Conservation (phyloP, 2,888 invertebrate genomes). For the Schrankia costaestrigalis region DNA sequence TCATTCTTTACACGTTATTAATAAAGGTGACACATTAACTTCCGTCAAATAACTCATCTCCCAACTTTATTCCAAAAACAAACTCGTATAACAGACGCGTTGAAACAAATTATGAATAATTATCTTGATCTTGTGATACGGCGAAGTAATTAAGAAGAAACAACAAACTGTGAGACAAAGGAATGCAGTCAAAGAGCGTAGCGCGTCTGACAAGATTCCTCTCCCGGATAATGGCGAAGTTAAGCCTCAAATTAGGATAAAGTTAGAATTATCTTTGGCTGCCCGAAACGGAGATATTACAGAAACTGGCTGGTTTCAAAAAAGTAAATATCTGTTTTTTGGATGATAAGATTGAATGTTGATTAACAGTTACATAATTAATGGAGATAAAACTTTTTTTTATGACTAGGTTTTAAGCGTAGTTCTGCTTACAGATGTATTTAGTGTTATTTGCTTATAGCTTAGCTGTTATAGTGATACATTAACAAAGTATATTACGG, state of each 20-base stretch:
- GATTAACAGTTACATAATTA: too few species aligned
- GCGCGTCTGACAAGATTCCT: constrained; percentile 34
- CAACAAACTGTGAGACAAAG: constrained; percentile 22
- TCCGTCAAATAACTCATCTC: too few species aligned
- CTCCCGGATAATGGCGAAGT: constrained; percentile 29
- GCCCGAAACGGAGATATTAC: constrained; percentile 14
- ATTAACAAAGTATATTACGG: too few species aligned
- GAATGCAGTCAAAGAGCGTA: constrained; percentile 29
- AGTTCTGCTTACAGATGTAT: too few species aligned
- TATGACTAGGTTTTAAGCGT: too few species aligned
- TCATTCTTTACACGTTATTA: too few species aligned
- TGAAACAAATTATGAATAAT: constrained; percentile 17
- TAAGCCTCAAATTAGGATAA: constrained; percentile 33
- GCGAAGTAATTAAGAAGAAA: constrained; percentile 24
- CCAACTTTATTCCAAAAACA: too few species aligned
- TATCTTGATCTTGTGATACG: constrained; percentile 12
- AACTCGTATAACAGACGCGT: too few species aligned
- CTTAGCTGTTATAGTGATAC: too few species aligned
- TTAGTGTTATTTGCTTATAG: too few species aligned
- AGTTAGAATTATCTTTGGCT: constrained; percentile 28
- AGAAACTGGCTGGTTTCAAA: constrained; percentile 3
- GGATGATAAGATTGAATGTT: constrained; percentile 19
- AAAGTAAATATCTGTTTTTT: constrained; percentile 30
- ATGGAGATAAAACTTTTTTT: too few species aligned
- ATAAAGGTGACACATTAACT: too few species aligned